Evolutionary conservation across 1,140 invertebrate genomes (phyloP).

Genomic region (Antheraea mylitta): DNA sequence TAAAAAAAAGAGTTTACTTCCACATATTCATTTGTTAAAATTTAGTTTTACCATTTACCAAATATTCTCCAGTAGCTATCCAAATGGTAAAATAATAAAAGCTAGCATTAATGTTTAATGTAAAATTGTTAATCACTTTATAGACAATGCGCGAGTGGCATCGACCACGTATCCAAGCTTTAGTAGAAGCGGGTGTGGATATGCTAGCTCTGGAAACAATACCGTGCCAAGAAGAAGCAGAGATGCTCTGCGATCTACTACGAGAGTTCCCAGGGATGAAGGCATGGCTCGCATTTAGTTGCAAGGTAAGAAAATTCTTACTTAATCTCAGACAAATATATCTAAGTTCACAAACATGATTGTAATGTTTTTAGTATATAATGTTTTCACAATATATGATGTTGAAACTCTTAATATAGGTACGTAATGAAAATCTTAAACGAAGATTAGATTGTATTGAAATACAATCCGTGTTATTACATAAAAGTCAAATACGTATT

Average conservation of each 20-base stretch:
- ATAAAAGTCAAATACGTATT: too few species aligned
- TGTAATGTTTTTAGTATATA: too few species aligned
- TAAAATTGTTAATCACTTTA: conserved; percentile 9
- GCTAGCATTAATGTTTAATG: not conserved
- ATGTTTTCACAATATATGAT: too few species aligned
- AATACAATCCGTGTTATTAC: too few species aligned
- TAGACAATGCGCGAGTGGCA: conserved; percentile 89
- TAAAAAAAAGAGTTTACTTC: too few species aligned
- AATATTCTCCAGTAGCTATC: not conserved
- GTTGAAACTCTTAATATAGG: too few species aligned
- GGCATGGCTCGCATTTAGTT: conserved; percentile 93
- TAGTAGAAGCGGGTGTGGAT: conserved; percentile 89
- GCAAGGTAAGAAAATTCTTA: conserved; percentile 82
- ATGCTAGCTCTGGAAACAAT: conserved; percentile 94
- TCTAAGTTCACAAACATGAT: too few species aligned
- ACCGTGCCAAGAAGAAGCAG: conserved; percentile 90
- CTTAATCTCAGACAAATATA: too few species aligned
- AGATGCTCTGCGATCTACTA: conserved; percentile 88
- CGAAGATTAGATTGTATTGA: too few species aligned
- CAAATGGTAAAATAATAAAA: not conserved
- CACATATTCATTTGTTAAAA: not conserved
- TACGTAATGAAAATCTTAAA: too few species aligned
- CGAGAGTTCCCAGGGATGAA: conserved; percentile 84
- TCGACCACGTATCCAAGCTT: conserved; percentile 84
- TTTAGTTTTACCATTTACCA: not conserved